phyloP scores from a whole-genome alignment of 2,113 vertebrate genomes.

The Microcebus ravelobensis region DNA sequence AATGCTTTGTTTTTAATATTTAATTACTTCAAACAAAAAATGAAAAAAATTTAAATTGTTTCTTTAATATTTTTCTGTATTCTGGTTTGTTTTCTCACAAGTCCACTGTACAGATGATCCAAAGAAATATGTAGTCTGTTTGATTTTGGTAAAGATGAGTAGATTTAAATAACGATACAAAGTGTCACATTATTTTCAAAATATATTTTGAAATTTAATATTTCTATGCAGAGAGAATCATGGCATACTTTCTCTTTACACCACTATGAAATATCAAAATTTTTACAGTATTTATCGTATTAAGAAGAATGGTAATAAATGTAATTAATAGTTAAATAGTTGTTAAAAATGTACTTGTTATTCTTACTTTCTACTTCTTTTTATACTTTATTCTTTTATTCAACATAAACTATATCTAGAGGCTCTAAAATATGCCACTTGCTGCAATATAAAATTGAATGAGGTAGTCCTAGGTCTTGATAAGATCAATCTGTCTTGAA shows the following conservation, averaged over 20 bases:
- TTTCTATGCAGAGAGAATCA: background rate
- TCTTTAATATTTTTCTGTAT: background rate
- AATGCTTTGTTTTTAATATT: background rate
- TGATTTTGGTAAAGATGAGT: background rate
- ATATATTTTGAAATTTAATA: background rate
- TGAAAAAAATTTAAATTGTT: background rate
- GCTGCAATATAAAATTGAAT: slow-evolving; percentile 29
- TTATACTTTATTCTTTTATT: background rate
- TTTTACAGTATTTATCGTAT: background rate
- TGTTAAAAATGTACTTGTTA: background rate
- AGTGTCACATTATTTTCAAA: background rate
- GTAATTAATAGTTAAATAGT: background rate
- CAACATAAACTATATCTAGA: background rate
- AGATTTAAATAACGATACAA: background rate
- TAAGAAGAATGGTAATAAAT: background rate
- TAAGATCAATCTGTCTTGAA: background rate
- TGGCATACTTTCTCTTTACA: background rate
- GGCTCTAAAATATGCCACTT: background rate
- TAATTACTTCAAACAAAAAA: background rate
- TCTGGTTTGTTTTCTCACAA: background rate
- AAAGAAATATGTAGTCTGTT: background rate
- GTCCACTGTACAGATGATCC: accelerated
- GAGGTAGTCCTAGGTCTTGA: background rate
- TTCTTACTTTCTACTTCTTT: background rate
- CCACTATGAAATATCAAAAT: background rate